Percentiles rank a stretch among this genome's conserved stretches.
Evolutionary conservation across 2,888 invertebrate genomes (phyloP).

Genomic region (Stenchaetothrips biformis): DNA sequence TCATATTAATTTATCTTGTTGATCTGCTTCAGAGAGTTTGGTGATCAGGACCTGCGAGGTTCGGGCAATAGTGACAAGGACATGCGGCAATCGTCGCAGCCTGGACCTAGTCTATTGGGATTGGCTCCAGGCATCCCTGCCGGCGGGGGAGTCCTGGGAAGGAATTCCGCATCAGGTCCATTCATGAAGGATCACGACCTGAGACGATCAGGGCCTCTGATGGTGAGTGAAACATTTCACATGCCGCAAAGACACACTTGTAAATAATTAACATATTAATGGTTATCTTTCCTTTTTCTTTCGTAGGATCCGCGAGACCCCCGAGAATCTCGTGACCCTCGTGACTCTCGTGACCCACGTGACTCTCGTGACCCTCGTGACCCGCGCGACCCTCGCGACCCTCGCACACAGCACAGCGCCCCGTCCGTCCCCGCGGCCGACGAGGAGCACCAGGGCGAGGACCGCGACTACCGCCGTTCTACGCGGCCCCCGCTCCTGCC

Average conservation of each 20-base stretch:
- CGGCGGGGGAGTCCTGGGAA: not conserved
- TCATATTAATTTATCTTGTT: conserved; percentile 3
- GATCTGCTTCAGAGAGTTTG: not conserved
- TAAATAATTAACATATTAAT: not conserved
- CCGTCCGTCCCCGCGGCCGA: not conserved
- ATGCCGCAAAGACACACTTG: not conserved
- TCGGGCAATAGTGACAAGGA: conserved; percentile 28
- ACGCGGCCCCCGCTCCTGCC: not conserved
- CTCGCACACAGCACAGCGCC: not conserved
- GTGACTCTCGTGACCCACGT: not conserved
- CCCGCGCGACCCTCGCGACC: not conserved
- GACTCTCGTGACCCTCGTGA: not conserved
- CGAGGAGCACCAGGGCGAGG: not conserved
- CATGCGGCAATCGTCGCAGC: conserved; percentile 30
- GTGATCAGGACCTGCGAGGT: not conserved
- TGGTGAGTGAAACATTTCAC: not conserved
- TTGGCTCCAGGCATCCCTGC: not conserved
- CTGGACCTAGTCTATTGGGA: conserved; percentile 27
- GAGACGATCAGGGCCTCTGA: not conserved
- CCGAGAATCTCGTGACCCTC: not conserved
- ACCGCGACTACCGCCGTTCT: not conserved
- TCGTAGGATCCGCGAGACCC: not conserved
- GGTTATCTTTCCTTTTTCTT: not conserved
- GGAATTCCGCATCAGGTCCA: not conserved
- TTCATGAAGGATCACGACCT: conserved; percentile 8